These are phyloP conservation scores for Oreochromis niloticus DNA, from an alignment of 2,113 vertebrate species.

Conservation along the genomic window DNA sequence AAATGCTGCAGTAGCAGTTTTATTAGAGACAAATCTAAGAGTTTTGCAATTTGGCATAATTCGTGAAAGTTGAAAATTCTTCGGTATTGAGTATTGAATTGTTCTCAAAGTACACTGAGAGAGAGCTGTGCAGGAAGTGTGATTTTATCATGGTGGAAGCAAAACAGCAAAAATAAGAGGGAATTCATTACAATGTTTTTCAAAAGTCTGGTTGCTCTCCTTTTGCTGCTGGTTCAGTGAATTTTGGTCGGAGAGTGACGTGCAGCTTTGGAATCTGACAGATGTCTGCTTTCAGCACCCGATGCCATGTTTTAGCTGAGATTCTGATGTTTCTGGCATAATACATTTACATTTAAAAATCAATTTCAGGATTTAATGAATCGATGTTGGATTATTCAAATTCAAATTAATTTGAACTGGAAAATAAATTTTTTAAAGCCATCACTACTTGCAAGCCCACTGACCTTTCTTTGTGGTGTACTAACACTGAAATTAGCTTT, in stretches of 20 bases:
- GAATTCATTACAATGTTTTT: background rate
- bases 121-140: background rate
- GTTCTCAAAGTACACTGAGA: background rate
- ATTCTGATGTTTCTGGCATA: background rate
- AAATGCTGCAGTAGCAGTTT: background rate
- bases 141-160: background rate
- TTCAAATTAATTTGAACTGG: fast-evolving
- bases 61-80: background rate
- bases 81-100: background rate
- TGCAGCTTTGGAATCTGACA: background rate
- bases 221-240: background rate
- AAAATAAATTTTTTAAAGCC: background rate
- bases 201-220: background rate
- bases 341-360: background rate
- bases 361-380: background rate
- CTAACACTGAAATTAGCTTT: background rate
- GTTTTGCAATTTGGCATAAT: background rate
- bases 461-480: too few species aligned
- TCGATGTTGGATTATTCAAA: background rate
- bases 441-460: too few species aligned
- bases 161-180: too few species aligned
- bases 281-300: background rate
- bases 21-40: background rate
- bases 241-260: background rate
- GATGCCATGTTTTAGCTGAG: background rate